Base-by-base conservation (phyloP, 2,113 vertebrate species). In the Centropus bengalensis region DNA sequence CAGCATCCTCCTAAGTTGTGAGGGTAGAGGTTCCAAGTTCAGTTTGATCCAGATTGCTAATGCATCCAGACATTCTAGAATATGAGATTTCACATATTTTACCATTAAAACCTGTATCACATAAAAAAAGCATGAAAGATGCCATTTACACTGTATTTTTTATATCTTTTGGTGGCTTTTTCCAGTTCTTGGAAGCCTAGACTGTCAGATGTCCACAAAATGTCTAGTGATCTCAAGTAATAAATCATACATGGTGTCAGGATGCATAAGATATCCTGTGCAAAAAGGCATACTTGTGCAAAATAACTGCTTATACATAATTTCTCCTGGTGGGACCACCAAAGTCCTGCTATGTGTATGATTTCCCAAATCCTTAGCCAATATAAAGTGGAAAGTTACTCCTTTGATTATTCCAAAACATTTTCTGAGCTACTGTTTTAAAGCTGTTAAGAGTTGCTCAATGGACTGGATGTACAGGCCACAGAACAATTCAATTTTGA, bases 311-410 rank as follows among this genome's bases (percentile, higher is more conserved):
- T 64, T 16, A 6, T 20, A 10, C 17, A n/a, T 18, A 26, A 54
- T 73, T 70, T 49, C 19, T 69, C 24, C 69, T 76, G 30, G 20
- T 75, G 70, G 38, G 32, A 55, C 42, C 22, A 59, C 7, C 33
- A 24, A 45, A 11, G 24, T 9, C 8, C 21, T 14, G 19, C 0
- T 5, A 71, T 45, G 14, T 2, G 1, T 64, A 47, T 13, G 4
- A 33, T 64, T 28, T 71, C 38, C 19, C 16, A n/a, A 21, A 58
- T 55, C 16, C 9, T 81, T 84, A 17, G 16, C 6, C 70, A 40
- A 67, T 13, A 5, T 9, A 40, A 45, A 66, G 21, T n/a, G 27
- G 38, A 81, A 86, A 47, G 19, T 16, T 86, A 20, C 6, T 47
- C 7, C 12, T 85, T 68, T 83, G 32, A 52, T 66, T 20, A 21